Conservation (phyloP, 1,140 invertebrate species). For the Drosophila prosaltans region DNA sequence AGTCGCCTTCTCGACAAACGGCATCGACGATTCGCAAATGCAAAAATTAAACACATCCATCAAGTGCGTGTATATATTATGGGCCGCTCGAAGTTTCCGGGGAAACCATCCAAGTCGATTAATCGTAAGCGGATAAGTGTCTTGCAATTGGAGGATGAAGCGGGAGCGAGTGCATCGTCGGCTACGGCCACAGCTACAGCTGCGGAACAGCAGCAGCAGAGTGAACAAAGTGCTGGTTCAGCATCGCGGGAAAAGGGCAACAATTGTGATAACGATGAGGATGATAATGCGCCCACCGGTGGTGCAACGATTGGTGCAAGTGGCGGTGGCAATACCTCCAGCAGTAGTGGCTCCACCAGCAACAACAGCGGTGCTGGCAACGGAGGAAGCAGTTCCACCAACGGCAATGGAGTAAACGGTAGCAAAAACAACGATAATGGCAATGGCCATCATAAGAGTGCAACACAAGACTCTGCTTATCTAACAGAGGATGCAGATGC, state of each 20-base stretch:
- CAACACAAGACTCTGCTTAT: constrained; percentile 20
- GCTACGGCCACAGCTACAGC: constrained; percentile 19
- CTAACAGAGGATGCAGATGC: constrained; percentile 26
- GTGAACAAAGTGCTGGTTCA: constrained; percentile 52
- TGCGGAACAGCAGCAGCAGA: constrained; percentile 25
- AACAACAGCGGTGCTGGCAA: constrained; percentile 28
- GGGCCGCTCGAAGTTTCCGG: constrained; percentile 89
- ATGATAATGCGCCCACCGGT: constrained; percentile 65
- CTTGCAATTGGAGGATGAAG: constrained; percentile 85
- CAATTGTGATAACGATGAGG: constrained; percentile 79
- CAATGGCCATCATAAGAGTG: constrained; percentile 49
- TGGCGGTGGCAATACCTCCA: constrained; percentile 22
- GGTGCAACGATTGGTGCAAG: constrained; percentile 42
- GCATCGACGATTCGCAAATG: constrained; percentile 55
- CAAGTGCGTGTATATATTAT: constrained; percentile 63
- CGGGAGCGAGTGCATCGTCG: constrained; percentile 54
- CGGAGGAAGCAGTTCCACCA: constrained; percentile 52
- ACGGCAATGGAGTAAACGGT: constrained; percentile 66
- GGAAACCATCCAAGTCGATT: constrained; percentile 92
- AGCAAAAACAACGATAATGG: constrained; percentile 27
- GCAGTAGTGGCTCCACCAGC: constrained; percentile 23
- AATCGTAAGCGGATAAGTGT: constrained; percentile 92
- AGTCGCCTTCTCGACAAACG: constrained; percentile 33
- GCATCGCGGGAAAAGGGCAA: constrained; percentile 65
- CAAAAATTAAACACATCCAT: constrained; percentile 44